Conservation (phyloP, 2,797 vertebrate genomes). For the Nyctalus aviator region DNA sequence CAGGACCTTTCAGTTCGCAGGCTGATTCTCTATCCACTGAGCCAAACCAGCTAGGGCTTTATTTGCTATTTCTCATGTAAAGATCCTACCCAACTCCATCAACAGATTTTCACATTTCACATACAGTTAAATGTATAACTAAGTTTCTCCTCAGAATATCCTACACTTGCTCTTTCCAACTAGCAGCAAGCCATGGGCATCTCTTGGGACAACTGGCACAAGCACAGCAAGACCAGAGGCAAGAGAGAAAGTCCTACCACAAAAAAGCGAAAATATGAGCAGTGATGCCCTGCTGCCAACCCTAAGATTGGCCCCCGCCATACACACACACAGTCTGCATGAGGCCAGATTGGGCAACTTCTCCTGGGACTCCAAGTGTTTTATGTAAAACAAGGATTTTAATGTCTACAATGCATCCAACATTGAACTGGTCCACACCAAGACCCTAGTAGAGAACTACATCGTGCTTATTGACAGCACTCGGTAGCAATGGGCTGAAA, state of each 20-base stretch:
- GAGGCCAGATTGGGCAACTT: neutral
- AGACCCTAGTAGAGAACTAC: neutral
- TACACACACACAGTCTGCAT: neutral
- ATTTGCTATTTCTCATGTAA: conserved; percentile 24
- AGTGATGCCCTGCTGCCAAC: neutral
- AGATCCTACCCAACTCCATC: neutral
- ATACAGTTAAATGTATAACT: neutral
- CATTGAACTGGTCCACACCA: neutral
- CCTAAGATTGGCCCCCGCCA: neutral
- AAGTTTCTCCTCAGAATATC: conserved; percentile 58
- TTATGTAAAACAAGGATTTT: neutral
- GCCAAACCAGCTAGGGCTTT: neutral
- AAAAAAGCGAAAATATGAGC: neutral
- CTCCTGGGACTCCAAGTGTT: neutral
- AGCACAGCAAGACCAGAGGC: neutral
- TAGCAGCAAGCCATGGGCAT: neutral
- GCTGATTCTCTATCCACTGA: too few species aligned
- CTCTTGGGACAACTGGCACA: neutral
- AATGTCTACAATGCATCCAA: neutral
- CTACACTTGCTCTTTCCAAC: neutral
- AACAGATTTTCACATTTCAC: conserved; percentile 55
- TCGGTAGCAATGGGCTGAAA: neutral
- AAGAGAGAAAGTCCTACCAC: neutral
- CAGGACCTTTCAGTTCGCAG: too few species aligned
- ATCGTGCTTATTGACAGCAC: neutral